Percentiles rank a stretch among this genome's conserved stretches.
Evolutionary conservation across 1,140 invertebrate genomes (phyloP).

Genomic region (Drosophila kurseongensis): DNA sequence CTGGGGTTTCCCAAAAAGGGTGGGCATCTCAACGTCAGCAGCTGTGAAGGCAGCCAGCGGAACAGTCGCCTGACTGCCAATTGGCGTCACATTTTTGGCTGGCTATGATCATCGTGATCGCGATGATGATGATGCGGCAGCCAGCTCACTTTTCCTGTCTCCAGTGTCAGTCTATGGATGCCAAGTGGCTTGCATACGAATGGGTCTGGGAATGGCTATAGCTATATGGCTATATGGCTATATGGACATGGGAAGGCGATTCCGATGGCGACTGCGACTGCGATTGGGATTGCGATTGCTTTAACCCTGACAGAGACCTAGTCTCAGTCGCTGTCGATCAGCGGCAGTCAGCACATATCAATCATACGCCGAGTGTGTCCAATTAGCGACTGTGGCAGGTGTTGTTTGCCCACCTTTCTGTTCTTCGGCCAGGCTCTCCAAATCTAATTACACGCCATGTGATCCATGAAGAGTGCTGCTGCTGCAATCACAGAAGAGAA

Average conservation of each 20-base stretch:
- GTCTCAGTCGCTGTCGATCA: conserved; percentile 45
- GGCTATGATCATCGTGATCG: conserved; percentile 51
- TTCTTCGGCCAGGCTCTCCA: conserved; percentile 40
- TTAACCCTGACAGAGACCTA: conserved; percentile 51
- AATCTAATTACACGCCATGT: conserved; percentile 45
- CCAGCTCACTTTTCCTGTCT: conserved; percentile 80
- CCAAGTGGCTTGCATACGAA: conserved; percentile 64
- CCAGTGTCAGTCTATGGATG: conserved; percentile 69
- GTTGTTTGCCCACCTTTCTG: conserved; percentile 9
- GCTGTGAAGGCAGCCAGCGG: conserved; percentile 40
- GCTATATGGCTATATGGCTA: not conserved
- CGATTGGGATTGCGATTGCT: conserved; percentile 1
- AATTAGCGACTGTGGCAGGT: conserved; percentile 43
- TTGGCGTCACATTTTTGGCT: conserved; percentile 79
- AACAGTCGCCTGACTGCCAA: conserved; percentile 48
- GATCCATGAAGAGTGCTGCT: conserved; percentile 17
- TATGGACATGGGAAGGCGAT: conserved; percentile 39
- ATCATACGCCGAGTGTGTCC: conserved; percentile 53
- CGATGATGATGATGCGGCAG: conserved; percentile 52
- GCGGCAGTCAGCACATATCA: conserved; percentile 41
- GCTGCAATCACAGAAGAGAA: conserved; percentile 26
- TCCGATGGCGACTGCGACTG: conserved; percentile 2
- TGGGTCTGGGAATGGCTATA: conserved; percentile 29
- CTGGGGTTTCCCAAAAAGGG: conserved; percentile 25
- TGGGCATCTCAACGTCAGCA: conserved; percentile 25